phyloP scores from a whole-genome alignment of 2,888 invertebrate species.

The Apantesis nais region DNA sequence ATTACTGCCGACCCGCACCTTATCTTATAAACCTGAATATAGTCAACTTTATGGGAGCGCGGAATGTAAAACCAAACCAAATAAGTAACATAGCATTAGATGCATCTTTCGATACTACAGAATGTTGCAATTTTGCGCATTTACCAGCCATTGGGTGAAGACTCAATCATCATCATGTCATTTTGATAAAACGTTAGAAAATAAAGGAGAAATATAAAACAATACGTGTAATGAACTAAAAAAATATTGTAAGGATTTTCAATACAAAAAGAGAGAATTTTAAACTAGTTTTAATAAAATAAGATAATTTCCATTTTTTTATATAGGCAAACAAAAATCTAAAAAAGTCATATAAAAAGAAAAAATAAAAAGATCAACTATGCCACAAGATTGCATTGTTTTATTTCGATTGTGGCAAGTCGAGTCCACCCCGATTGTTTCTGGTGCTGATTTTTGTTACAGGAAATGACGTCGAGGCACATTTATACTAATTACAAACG shows the following conservation, averaged over 20 bases:
- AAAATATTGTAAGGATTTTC: background rate
- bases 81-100: background rate
- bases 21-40: constrained; percentile 18
- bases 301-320: too few relatives aligned
- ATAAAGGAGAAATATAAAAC: background rate
- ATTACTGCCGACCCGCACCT: constrained; percentile 20
- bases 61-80: constrained; percentile 6
- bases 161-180: background rate
- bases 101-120: background rate
- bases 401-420: constrained; percentile 20
- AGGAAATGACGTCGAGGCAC: background rate
- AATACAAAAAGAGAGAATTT: too few relatives aligned
- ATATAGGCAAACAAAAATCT: background rate
- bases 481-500: background rate
- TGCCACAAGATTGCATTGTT: constrained; percentile 13
- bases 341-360: background rate
- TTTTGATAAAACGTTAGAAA: background rate
- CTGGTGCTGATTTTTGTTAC: background rate
- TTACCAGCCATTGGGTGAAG: background rate
- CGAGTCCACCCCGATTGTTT: background rate
- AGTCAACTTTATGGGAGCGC: background rate
- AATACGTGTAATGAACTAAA: background rate
- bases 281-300: too few relatives aligned
- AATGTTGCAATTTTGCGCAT: background rate
- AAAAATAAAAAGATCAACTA: background rate